Percentiles rank a stretch among this genome's conserved stretches.
Evolutionary conservation across 2,888 invertebrate species (phyloP).

Genomic region (Cantharis nigra): DNA sequence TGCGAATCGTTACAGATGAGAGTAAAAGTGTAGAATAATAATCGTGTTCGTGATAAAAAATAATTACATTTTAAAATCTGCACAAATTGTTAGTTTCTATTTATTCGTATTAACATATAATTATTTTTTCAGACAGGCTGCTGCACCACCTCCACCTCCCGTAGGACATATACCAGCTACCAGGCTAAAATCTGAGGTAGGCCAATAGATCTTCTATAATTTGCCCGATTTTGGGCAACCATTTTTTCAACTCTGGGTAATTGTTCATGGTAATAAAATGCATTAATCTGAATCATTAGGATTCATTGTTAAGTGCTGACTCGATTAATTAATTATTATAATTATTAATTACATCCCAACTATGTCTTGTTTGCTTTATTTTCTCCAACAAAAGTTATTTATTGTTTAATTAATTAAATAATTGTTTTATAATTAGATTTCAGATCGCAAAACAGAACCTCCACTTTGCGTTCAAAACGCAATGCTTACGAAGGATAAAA

Average conservation of each 20-base stretch:
- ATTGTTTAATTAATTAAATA: background rate
- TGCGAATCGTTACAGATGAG: background rate
- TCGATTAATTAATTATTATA: background rate
- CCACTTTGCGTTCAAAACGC: conserved; percentile 91
- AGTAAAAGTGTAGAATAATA: background rate
- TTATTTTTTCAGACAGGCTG: conserved; percentile 19
- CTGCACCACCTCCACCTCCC: conserved; percentile 39
- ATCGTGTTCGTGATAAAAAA: background rate
- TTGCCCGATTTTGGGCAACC: no score
- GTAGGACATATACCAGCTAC: conserved; percentile 38
- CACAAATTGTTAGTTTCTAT: background rate
- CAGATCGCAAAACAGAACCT: conserved; percentile 62
- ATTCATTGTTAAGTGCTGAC: background rate
- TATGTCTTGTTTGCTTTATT: background rate
- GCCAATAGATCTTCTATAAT: background rate
- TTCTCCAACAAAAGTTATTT: background rate
- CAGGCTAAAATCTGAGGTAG: conserved; percentile 41
- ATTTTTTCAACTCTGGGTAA: background rate
- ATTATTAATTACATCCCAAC: background rate
- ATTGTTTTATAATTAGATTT: conserved; percentile 8
- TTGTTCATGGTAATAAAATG: background rate
- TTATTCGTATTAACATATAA: conserved; percentile 3
- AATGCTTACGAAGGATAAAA: conserved; percentile 95
- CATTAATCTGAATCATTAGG: background rate
- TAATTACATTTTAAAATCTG: background rate